phyloP scores from a whole-genome alignment of 2,797 vertebrate species.

The Silurus lanzhouensis region DNA sequence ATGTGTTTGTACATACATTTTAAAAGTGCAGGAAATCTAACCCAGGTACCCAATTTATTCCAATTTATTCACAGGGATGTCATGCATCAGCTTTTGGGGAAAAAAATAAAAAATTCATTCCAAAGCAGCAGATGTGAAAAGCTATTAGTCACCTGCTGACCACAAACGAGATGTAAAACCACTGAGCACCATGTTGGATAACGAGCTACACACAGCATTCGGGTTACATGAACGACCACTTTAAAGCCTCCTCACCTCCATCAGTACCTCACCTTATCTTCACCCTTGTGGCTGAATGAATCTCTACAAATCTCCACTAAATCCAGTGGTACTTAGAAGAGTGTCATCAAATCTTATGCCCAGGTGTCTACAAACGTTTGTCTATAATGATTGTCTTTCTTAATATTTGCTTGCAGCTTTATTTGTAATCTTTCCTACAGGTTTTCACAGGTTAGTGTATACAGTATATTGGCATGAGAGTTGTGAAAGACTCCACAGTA shows the following conservation, averaged over 20 bases:
- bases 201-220: background rate
- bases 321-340: too few relatives aligned
- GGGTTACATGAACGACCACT: background rate
- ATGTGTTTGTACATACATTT: background rate
- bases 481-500: background rate
- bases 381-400: background rate
- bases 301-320: too few relatives aligned
- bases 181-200: background rate
- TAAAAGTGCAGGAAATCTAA: background rate
- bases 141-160: slow-evolving; percentile 28
- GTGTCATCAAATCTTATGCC: too few relatives aligned
- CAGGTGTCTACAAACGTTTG: too few relatives aligned
- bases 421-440: background rate
- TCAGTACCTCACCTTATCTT: too few relatives aligned
- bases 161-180: slow-evolving; percentile 33
- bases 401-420: background rate
- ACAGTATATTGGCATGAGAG: background rate
- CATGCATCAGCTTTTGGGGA: slow-evolving; percentile 56
- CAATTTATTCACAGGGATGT: background rate
- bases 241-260: background rate
- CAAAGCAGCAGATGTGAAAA: slow-evolving; percentile 12
- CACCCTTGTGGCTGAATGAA: too few relatives aligned
- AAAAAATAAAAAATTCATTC: background rate
- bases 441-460: background rate
- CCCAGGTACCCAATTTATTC: background rate